Percentiles rank a stretch among this genome's conserved stretches.
These are phyloP conservation scores for Sandelia bainsii DNA, from an alignment of 2,797 vertebrate species.

Conservation along the genomic window DNA sequence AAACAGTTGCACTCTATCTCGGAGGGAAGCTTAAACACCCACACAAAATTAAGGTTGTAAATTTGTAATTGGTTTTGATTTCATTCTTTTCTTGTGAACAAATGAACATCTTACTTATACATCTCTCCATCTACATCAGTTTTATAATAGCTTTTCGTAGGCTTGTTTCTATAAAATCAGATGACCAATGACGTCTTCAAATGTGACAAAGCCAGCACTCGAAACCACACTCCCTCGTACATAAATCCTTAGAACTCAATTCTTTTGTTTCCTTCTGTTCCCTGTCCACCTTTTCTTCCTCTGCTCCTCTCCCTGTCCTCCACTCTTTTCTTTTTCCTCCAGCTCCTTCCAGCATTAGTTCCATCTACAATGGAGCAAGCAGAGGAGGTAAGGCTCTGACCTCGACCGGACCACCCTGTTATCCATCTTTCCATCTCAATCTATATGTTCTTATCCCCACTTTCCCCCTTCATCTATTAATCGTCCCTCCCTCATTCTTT, in stretches of 20 bases:
- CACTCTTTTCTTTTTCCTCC: conserved; percentile 36
- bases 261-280: conserved; percentile 35
- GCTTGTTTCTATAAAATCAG: not conserved
- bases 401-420: conserved; percentile 17
- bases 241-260: conserved; percentile 27
- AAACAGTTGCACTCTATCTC: not conserved
- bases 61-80: not conserved
- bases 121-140: not conserved
- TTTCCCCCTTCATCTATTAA: conserved; percentile 29
- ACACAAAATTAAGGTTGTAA: not conserved
- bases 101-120: not conserved
- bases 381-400: conserved; percentile 86
- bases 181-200: not conserved
- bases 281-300: conserved; percentile 15
- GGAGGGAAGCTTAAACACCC: not conserved
- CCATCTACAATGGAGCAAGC: conserved; percentile 86
- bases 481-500: conserved; percentile 15
- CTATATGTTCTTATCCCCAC: conserved; percentile 24
- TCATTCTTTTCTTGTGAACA: not conserved
- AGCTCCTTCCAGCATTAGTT: conserved; percentile 88
- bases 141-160: not conserved
- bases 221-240: not conserved
- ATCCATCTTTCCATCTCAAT: conserved; percentile 11
- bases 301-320: conserved; percentile 26
- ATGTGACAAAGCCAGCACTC: not conserved